Evolutionary conservation across 2,797 vertebrate species (phyloP).

Genomic region (Mormyrus proboscirostris): DNA sequence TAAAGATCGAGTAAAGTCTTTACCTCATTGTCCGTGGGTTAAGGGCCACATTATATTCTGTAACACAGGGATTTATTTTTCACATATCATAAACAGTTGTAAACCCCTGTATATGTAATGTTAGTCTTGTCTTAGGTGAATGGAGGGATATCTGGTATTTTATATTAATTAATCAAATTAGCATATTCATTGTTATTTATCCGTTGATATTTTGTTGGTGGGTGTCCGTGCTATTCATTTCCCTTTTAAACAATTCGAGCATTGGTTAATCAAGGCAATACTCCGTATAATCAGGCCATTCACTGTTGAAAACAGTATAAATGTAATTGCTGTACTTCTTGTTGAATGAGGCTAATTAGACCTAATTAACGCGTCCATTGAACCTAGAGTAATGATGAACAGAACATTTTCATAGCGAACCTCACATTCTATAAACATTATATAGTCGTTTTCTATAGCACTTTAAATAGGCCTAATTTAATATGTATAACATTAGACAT

Average conservation of each 20-base stretch:
- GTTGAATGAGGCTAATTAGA: constrained; percentile 7
- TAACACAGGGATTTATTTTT: not conserved
- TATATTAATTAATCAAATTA: not conserved
- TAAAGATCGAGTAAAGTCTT: not conserved
- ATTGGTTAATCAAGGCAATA: not conserved
- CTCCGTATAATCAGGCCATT: not conserved
- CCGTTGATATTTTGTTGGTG: not conserved
- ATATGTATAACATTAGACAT: not conserved
- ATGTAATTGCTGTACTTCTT: not conserved
- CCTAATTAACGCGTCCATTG: constrained; percentile 19
- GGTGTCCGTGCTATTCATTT: not conserved
- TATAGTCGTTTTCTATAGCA: not conserved
- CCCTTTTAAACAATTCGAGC: not conserved
- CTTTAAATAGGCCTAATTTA: not conserved
- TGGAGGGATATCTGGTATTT: not conserved
- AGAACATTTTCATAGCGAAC: not conserved
- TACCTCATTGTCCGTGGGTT: not conserved
- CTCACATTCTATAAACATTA: not conserved
- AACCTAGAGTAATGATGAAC: constrained; percentile 1
- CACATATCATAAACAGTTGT: not conserved
- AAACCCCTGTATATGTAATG: not conserved
- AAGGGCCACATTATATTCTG: not conserved
- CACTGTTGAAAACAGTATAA: not conserved
- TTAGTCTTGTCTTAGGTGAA: not conserved
- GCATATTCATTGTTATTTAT: not conserved